Evolutionary conservation across 2,888 invertebrate genomes (phyloP), one percentile per base, ranked within the genome.

Genomic region (Buathra laborator): DNA sequence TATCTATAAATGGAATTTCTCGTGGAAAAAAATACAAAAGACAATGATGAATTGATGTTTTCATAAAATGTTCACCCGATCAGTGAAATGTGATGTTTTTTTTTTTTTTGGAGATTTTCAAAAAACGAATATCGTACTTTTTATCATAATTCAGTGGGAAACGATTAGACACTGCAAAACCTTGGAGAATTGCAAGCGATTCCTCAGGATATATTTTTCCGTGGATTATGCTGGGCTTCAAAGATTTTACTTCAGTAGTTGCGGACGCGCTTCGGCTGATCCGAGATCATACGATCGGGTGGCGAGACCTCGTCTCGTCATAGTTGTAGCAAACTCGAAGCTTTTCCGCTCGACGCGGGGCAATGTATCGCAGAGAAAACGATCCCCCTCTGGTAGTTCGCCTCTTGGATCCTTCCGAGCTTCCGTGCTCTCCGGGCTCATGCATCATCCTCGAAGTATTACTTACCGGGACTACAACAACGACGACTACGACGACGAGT

Each of bases 371-470:
- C 24, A 46, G 43, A 19, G 10, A 68, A 46, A 68, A 62, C 59
- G 14, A 62, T 32, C 32, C 32, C 59, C 29, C 14, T 32, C n/a
- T 14, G 32, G 59, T 32, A 84, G 76, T 86, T 83, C 87, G 77
- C 74, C 71, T 48, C 59, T 76, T 56, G 56, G 66, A 62, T 46
- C 67, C 66, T 37, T 29, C 12, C 71, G 29, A 48, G 79, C 74
- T 68, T 56, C 62, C 32, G 66, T 76, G 29, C 32, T 53, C 43
- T 9, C 16, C 80, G 32, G 76, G 70, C 53, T 81, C 84, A 51
- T 85, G 85, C 79, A 82, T 85, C 85, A 82, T 79, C 79, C 79
- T 67, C 79, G 44, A 78, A 82, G 79, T 84, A 85, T 82, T 79
- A 79, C 75, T 79, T 76, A 76, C 79, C 70, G 78, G 56, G 64